Conservation (phyloP, 2,888 invertebrate species). For the Andrena praecox region DNA sequence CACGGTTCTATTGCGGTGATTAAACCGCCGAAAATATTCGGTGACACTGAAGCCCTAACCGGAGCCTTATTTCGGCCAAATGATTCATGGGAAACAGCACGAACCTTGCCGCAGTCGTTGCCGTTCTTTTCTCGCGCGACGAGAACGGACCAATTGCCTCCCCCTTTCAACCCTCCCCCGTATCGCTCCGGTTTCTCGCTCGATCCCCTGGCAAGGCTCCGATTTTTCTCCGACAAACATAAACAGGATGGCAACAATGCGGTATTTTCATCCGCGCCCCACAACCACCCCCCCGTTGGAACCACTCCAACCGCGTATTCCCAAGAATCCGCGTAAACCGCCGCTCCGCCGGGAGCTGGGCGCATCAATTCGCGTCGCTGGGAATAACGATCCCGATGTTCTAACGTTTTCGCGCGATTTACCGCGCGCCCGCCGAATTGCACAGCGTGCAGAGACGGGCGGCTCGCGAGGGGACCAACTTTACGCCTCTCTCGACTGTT, state of each 20-base stretch:
- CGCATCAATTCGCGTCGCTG: slow-evolving; percentile 20
- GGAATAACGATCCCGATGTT: slow-evolving; percentile 32
- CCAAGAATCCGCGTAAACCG: slow-evolving; percentile 38
- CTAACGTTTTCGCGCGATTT: slow-evolving; percentile 18
- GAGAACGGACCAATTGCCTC: slow-evolving; percentile 8
- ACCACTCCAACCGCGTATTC: slow-evolving; percentile 44
- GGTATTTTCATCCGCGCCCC: slow-evolving; percentile 59
- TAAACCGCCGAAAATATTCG: slow-evolving; percentile 51
- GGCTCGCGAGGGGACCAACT: background rate
- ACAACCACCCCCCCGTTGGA: slow-evolving; percentile 38
- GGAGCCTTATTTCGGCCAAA: slow-evolving; percentile 52
- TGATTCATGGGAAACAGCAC: slow-evolving; percentile 56
- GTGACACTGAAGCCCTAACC: slow-evolving; percentile 20
- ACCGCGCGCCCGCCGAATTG: background rate
- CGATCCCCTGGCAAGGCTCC: slow-evolving; percentile 26
- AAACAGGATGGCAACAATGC: slow-evolving; percentile 62
- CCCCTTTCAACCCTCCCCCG: background rate
- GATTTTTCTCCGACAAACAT: slow-evolving; percentile 35
- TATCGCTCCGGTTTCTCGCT: background rate
- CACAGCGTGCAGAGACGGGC: background rate
- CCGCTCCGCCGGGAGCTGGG: slow-evolving; percentile 9
- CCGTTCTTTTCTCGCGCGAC: slow-evolving; percentile 6
- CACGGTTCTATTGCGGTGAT: slow-evolving; percentile 38
- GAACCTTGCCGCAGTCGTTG: background rate
- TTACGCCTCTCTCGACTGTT: background rate